Base-by-base conservation (phyloP, 23 tunicate genomes). In the Trididemnum clinides region DNA sequence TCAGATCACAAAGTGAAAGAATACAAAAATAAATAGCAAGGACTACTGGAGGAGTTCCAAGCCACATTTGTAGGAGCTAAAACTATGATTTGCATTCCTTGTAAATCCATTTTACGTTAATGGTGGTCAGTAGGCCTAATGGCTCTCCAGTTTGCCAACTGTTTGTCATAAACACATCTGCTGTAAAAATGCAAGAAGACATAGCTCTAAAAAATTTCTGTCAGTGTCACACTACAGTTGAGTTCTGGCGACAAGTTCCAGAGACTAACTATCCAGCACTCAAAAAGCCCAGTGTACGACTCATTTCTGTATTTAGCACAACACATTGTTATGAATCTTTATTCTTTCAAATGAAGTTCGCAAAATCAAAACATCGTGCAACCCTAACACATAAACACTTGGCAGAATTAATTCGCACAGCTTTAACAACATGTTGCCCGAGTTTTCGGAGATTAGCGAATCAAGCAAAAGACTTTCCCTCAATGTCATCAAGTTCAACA, bases 121-220 rank as follows among this genome's bases (percentile, higher is more conserved):
- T 70, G 77, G n/a, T 70, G 18, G 77, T 70, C 77, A 74, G 80
- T n/a, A 59, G 66, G 3, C 5, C 20, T 74, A 22, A 74, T 74
- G 80, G 80, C 80, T 74, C 26, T 74, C 80, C 80, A 74, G 80
- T 74, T 74, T 29, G 57, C 80, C 80, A 37, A 74, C 80, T 28
- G 29, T 74, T 74, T 29, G 57, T 74, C 80, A 36, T 31, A 19
- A 74, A 74, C 80, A 74, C 33, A 29, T 74, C 80, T 29, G 57
- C 80, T 36, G 80, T 35, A 38, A 57, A 74, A 74, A 74, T 74
- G 57, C 80, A 74, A 74, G 80, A 74, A 74, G 80, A 74, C 7
- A 38, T 74, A 28, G 80, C 33, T 74, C 57, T 74, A 74, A 74
- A 74, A 74, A 74, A 39, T 36, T 74, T 74, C 80, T 12, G 80